A percentile compares a stretch with the other conserved stretches of the same genome.
These are phyloP conservation scores for Liasis olivaceus DNA, from an alignment of 2,797 vertebrate species.

Conservation along the genomic window DNA sequence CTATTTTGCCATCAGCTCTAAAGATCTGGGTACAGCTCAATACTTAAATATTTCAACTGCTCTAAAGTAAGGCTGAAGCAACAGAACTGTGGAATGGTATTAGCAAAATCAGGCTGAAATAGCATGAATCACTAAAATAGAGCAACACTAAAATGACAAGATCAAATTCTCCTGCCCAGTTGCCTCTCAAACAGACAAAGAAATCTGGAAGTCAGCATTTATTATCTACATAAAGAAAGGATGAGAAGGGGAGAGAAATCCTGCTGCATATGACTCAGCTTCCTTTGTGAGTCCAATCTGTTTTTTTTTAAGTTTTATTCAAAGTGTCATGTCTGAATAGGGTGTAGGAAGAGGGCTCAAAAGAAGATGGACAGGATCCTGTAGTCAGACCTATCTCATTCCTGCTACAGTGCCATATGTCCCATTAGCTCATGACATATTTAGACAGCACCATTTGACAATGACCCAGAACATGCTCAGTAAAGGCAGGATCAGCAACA, in stretches of 20 bases:
- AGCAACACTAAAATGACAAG: not conserved
- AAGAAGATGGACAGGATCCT: not conserved
- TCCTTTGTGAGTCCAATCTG: not conserved
- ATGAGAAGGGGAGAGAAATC: not conserved
- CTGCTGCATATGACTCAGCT: not conserved
- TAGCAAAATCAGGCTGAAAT: not conserved
- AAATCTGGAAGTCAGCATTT: not conserved
- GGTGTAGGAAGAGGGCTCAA: not conserved
- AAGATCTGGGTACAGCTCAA: not conserved
- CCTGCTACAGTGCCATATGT: not conserved
- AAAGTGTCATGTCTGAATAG: not conserved
- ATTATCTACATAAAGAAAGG: not conserved
- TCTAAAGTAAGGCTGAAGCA: not conserved
- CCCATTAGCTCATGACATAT: not conserved
- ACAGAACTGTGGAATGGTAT: not conserved
- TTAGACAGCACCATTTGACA: not conserved
- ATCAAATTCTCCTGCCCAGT: not conserved
- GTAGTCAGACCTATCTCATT: not conserved
- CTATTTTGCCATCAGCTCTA: not conserved
- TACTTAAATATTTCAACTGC: not conserved
- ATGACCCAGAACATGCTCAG: not conserved
- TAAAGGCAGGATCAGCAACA: not conserved
- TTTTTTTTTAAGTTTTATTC: not conserved
- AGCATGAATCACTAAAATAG: not conserved
- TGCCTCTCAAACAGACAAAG: not conserved